Evolutionary conservation across 2,113 vertebrate species (phyloP).

Genomic region (Himantopus leucocephalus): DNA sequence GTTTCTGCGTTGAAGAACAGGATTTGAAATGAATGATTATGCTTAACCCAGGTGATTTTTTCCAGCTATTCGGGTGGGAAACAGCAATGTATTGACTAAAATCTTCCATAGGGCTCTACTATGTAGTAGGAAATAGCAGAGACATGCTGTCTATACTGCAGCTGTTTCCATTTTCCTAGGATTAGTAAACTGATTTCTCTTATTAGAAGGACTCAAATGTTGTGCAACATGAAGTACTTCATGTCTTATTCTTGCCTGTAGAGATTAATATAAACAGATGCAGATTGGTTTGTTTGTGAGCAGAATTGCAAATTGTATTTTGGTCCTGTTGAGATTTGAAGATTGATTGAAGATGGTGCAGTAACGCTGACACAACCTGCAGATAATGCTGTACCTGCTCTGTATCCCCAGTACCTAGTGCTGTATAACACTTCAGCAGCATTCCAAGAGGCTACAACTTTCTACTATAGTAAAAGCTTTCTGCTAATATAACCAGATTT

Average conservation of each 20-base stretch:
- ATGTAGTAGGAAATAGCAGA: neutral
- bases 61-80: neutral
- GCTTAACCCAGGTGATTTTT: neutral
- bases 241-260: neutral
- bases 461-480: neutral
- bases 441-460: neutral
- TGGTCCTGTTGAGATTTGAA: neutral
- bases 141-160: neutral
- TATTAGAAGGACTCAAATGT: neutral
- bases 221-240: neutral
- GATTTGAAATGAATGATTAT: neutral
- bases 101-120: neutral
- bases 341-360: accelerated
- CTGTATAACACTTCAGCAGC: neutral
- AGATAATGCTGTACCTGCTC: neutral
- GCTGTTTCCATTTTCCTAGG: neutral
- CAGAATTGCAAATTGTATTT: neutral
- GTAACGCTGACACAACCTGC: neutral
- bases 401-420: neutral
- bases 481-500: neutral
- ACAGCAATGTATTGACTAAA: neutral
- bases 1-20: neutral
- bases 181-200: neutral
- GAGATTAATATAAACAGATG: neutral
- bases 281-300: neutral